A percentile compares a stretch with the other conserved stretches of the same genome.
These are phyloP conservation scores for Anastrepha ludens DNA, from an alignment of 1,140 invertebrate species.

Conservation along the genomic window DNA sequence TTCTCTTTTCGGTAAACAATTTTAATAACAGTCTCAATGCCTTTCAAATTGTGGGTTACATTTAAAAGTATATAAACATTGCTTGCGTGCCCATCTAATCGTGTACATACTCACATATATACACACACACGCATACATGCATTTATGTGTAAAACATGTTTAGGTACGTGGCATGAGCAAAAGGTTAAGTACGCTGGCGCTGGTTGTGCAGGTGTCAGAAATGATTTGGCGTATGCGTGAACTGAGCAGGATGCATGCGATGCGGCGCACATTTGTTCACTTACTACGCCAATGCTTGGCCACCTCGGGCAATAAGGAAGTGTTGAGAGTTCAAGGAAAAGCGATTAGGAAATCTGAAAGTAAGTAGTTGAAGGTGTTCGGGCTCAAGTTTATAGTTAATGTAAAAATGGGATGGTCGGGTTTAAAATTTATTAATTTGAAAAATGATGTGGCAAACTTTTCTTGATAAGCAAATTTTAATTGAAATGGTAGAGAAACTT, in stretches of 20 bases:
- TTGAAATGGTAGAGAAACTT: too few species aligned
- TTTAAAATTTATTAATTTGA: too few species aligned
- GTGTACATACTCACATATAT: background rate
- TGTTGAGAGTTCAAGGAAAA: slow-evolving; percentile 24
- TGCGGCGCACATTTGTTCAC: background rate
- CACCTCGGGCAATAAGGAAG: background rate
- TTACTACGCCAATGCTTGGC: background rate
- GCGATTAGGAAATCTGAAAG: slow-evolving; percentile 12
- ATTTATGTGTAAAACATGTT: too few species aligned
- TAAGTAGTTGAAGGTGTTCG: background rate
- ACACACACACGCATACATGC: background rate
- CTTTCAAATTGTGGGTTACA: slow-evolving; percentile 41
- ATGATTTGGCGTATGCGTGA: slow-evolving; percentile 26
- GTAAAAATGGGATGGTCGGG: background rate
- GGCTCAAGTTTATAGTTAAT: background rate
- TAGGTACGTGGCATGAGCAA: background rate
- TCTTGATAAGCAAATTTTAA: too few species aligned
- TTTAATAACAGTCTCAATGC: slow-evolving; percentile 50
- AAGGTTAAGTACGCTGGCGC: slow-evolving; percentile 2
- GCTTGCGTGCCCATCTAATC: too few species aligned
- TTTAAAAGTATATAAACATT: slow-evolving; percentile 4
- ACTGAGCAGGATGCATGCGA: slow-evolving; percentile 34
- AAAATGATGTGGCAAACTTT: too few species aligned
- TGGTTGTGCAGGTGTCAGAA: background rate
- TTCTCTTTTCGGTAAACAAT: slow-evolving; percentile 23